Conservation (phyloP, 1,140 invertebrate species). For the Brachionus angularis region DNA sequence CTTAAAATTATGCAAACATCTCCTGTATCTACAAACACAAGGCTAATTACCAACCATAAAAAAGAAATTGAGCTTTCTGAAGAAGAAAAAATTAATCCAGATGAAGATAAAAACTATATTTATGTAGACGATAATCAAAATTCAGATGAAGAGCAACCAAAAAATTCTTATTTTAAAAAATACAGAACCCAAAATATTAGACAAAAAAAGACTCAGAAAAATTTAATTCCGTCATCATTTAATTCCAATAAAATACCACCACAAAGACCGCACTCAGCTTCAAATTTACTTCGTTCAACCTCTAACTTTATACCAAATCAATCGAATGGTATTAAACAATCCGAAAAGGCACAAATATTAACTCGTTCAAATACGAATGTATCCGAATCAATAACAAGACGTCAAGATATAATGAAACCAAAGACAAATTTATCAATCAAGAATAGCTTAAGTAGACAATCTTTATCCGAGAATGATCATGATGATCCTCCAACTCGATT, state of each 20-base stretch:
- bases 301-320: slow-evolving; percentile 23
- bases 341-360: not conserved
- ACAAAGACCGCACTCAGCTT: slow-evolving; percentile 4
- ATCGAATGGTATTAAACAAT: too few relatives aligned
- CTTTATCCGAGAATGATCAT: slow-evolving; percentile 19
- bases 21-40: not conserved
- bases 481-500: slow-evolving; percentile 5
- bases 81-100: not conserved
- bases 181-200: slow-evolving; percentile 24
- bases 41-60: slow-evolving; percentile 6
- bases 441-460: not conserved
- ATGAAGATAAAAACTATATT: slow-evolving; percentile 34
- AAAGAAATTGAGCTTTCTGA: not conserved
- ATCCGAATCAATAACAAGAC: not conserved
- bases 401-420: slow-evolving; percentile 6
- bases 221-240: not conserved
- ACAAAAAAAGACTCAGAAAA: slow-evolving; percentile 40
- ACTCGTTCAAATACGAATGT: slow-evolving; percentile 30
- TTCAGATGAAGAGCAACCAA: not conserved
- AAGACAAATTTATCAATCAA: slow-evolving; percentile 13
- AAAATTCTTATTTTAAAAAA: slow-evolving; percentile 10
- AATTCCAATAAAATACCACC: not conserved
- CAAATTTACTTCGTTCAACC: not conserved
- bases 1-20: not conserved
- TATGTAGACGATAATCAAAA: slow-evolving; percentile 21